A percentile compares a stretch with the other conserved stretches of the same genome.
These are phyloP conservation scores for Idaea biselata DNA, from an alignment of 2,888 invertebrate genomes.

Conservation along the genomic window DNA sequence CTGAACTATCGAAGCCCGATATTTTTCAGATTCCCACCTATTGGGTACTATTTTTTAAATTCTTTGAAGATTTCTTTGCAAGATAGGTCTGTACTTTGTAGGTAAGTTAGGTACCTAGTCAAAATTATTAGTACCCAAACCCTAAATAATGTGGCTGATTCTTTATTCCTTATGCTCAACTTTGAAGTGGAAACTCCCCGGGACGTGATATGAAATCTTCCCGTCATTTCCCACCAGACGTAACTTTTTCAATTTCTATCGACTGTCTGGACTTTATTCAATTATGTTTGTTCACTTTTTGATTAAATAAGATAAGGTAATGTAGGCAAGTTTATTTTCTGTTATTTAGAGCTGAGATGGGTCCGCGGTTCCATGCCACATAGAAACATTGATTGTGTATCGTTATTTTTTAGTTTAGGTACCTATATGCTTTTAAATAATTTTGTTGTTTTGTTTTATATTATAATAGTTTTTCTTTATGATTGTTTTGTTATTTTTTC, in stretches of 20 bases:
- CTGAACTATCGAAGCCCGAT: too few species aligned
- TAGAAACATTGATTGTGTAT: too few species aligned
- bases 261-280: slow-evolving; percentile 21
- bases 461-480: too few species aligned
- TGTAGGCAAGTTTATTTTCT: slow-evolving; percentile 9
- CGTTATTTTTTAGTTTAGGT: too few species aligned
- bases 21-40: too few species aligned
- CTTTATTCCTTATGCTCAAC: background rate
- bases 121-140: background rate
- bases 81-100: too few species aligned
- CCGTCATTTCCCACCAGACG: slow-evolving; percentile 32
- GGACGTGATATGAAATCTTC: slow-evolving; percentile 36
- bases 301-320: background rate
- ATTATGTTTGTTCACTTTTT: slow-evolving; percentile 20
- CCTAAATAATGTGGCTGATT: background rate
- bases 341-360: slow-evolving; percentile 7
- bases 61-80: background rate
- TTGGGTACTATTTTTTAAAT: too few species aligned
- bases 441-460: too few species aligned
- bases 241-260: slow-evolving; percentile 23
- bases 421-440: too few species aligned
- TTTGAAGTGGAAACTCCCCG: slow-evolving; percentile 5
- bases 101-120: too few species aligned
- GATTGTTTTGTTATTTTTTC: too few species aligned
- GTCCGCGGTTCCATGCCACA: too few species aligned